Base-by-base conservation (phyloP, 64 coral and sea anemone species). In the Catalaphyllia jardinei region DNA sequence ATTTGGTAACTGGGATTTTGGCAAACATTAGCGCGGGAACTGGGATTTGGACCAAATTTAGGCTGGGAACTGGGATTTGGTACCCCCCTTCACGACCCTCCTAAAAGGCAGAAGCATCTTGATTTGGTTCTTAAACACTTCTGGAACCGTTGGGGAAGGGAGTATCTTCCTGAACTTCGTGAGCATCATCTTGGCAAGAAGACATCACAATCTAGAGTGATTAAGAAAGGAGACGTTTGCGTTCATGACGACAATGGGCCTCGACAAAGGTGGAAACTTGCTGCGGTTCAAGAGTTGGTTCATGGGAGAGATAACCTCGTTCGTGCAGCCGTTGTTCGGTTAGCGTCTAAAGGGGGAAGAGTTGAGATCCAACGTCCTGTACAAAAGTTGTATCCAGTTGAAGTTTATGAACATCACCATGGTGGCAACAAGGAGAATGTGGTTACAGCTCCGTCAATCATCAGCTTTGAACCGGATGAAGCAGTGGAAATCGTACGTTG, bases 301-400 rank as follows among this genome's bases (percentile, higher is more conserved):
- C 31, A 30, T 46, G 67, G 67, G 12, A 71, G 84, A 87, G 84
- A 74, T 49, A 49, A 25, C 14, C 49, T 69, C 50, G 84, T 87
- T 14, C 16, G 65, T 31, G 84, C 65, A 87, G 84, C 84, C 33
- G 35, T 73, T 73, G 29, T 87, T 73, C 63, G 29, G 50, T 22
- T 42, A 3, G 28, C n/a, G 22, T 73, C 35, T 6, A 50, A 71
- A 2, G 65, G 67, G 25, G 20, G 3, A 57, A 71, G n/a, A 87
- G 29, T 20, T 39, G 35, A 74, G 51, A 71, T 87, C 35, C 28
- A 46, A 50, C 63, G 84, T 39, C 84, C 84, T 46, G 67, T 87
- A 11, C 84, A 87, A 49, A 87, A 24, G 35, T 63, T 86, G 25
- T 86, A 71, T 72, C 82, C 63, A 65, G 22, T 87, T 25, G 33